Evolutionary conservation across 1,140 invertebrate genomes (phyloP).

Genomic region (Armadillidium nasatum): DNA sequence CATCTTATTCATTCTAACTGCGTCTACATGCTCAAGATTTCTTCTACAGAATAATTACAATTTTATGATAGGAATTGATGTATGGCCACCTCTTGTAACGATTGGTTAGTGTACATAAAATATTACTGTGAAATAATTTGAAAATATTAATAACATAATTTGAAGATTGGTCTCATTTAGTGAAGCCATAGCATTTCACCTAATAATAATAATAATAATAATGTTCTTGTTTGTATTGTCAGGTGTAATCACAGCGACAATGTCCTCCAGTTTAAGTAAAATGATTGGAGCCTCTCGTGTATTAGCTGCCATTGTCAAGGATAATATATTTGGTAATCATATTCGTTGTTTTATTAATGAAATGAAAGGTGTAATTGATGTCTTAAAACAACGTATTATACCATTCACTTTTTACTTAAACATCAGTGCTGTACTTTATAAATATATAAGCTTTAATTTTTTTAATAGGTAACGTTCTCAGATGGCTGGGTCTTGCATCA

Average conservation of each 20-base stretch:
- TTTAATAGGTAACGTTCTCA: not conserved
- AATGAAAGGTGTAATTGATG: not conserved
- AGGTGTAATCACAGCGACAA: not conserved
- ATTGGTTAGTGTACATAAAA: conserved; percentile 53
- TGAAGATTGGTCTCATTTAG: no score
- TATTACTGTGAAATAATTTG: no score
- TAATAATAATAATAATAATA: no score
- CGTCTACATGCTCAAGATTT: conserved; percentile 69
- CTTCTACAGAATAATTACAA: conserved; percentile 90
- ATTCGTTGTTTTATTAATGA: no score
- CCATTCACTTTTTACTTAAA: no score
- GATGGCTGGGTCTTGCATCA: not conserved
- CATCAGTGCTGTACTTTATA: no score
- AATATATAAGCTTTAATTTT: no score
- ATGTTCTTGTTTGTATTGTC: not conserved
- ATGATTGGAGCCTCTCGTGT: not conserved
- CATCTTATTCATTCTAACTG: conserved; percentile 74
- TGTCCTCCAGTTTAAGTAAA: not conserved
- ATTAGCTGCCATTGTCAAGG: not conserved
- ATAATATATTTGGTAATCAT: not conserved
- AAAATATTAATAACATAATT: no score
- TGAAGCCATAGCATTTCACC: no score
- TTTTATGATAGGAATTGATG: conserved; percentile 81
- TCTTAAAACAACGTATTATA: not conserved
- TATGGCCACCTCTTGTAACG: conserved; percentile 84